Evolutionary conservation across 2,113 vertebrate species (phyloP).

Genomic region (Micronycteris hirsuta): DNA sequence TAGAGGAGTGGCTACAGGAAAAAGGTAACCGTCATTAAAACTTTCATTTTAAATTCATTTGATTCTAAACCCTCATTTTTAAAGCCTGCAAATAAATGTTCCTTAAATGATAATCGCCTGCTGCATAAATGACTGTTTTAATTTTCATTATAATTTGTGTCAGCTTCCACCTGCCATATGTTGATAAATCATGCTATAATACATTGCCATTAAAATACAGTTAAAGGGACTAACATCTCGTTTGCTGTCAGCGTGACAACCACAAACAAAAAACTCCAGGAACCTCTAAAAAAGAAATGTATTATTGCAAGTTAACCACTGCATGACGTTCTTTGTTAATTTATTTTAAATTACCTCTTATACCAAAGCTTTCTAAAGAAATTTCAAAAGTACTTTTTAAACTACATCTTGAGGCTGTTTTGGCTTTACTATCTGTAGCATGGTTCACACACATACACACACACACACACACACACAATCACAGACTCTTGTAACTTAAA

Average conservation of each 20-base stretch:
- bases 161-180: slow-evolving; percentile 89
- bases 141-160: slow-evolving; percentile 89
- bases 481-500: slow-evolving; percentile 67
- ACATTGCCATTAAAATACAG: slow-evolving; percentile 90
- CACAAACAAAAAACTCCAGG: slow-evolving; percentile 77
- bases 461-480: not conserved
- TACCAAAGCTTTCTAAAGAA: slow-evolving; percentile 71
- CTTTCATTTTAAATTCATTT: slow-evolving; percentile 89
- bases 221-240: slow-evolving; percentile 93
- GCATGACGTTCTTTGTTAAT: slow-evolving; percentile 81
- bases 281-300: slow-evolving; percentile 72
- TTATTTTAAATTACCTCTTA: slow-evolving; percentile 75
- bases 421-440: slow-evolving; percentile 49
- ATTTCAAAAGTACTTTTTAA: slow-evolving; percentile 71
- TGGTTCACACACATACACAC: not conserved
- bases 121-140: slow-evolving; percentile 87
- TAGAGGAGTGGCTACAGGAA: slow-evolving; percentile 99
- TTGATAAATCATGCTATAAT: slow-evolving; percentile 90
- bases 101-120: slow-evolving; percentile 87
- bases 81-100: slow-evolving; percentile 88
- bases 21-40: slow-evolving; percentile 97
- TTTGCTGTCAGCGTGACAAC: slow-evolving; percentile 70
- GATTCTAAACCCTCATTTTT: slow-evolving; percentile 87
- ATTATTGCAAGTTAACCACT: slow-evolving; percentile 83
- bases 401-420: slow-evolving; percentile 59